Percentiles rank a stretch among this genome's conserved stretches.
Conservation (phyloP, 2,888 invertebrate genomes). For the Orchestes rusci region DNA sequence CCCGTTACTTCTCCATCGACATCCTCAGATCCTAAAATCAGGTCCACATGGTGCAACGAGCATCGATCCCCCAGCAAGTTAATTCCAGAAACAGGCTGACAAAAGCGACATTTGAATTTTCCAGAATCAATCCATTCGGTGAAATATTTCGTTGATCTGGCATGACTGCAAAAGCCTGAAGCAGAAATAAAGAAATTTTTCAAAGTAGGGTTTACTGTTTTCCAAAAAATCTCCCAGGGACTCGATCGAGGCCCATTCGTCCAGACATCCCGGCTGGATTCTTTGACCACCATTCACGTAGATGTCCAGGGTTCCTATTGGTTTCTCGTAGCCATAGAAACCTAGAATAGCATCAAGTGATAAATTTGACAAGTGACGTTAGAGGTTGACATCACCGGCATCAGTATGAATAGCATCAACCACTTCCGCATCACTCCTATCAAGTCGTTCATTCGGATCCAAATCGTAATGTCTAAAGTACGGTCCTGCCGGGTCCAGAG, state of each 20-base stretch:
- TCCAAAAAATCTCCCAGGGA: conserved; percentile 26
- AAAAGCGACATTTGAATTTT: conserved; percentile 28
- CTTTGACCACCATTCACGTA: conserved; percentile 50
- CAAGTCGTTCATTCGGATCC: conserved; percentile 51
- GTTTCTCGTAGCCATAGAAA: conserved; percentile 43
- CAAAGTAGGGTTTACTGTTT: conserved; percentile 28
- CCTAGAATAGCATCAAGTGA: conserved; percentile 28
- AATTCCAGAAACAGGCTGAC: conserved; percentile 17
- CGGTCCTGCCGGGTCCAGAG: conserved; percentile 50
- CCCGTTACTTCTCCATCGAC: conserved; percentile 26
- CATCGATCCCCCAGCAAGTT: conserved; percentile 19
- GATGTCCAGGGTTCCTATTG: conserved; percentile 52
- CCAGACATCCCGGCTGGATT: conserved; percentile 52
- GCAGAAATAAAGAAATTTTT: conserved; percentile 2
- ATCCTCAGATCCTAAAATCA: conserved; percentile 25
- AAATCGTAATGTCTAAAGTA: conserved; percentile 40
- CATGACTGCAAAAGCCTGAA: conserved; percentile 32
- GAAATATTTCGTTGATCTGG: conserved; percentile 30
- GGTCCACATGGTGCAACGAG: conserved; percentile 9
- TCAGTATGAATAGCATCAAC: conserved; percentile 69
- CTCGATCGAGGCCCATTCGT: conserved; percentile 7
- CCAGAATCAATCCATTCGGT: conserved; percentile 28
- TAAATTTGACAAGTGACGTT: not conserved
- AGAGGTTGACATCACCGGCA: conserved; percentile 40
- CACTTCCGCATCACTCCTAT: conserved; percentile 56